Base-by-base conservation (phyloP, 2,888 invertebrate species). In the Halictus quadricinctus region DNA sequence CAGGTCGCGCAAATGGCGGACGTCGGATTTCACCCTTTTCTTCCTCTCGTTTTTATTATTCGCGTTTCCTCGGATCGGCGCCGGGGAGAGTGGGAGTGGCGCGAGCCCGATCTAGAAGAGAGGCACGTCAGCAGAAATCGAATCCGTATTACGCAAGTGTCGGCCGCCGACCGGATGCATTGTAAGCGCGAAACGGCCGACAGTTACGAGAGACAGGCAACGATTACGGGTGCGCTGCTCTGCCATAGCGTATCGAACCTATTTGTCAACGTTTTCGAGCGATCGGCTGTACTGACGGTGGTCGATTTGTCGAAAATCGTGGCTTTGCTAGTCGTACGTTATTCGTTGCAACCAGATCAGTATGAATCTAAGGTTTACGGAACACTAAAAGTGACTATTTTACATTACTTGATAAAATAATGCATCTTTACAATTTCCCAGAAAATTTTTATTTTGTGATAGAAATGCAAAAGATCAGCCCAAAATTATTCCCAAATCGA, bases 151-250 rank as follows among this genome's bases (percentile, higher is more conserved):
- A 86, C 78, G 66, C 84, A 69, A 69, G 69, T 43, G 36, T 69
- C 69, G 69, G 69, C 41, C 36, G n/a, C 36, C 69, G 69, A 69
- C 69, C 69, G 69, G 69, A 69, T 69, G 69, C 80, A 88, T 88
- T 84, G 89, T 85, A 77, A 83, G 80, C 84, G 83, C 81, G 72
- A 85, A 88, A 84, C 76, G 29, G 72, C 64, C 66, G 58, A 25
- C 60, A 78, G 76, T 89, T 86, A 74, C 86, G 82, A 88, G 83
- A 86, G 76, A 54, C 77, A 29, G 73, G 36, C 66, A 36, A 15
- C 78, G 81, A 86, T 89, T 87, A 86, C 72, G 76, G 69, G 76
- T 76, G 21, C 60, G 70, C 81, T 84, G 70, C 64, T 64, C 64
- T 64, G 64, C 64, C 64, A 15, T 36, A 48, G 64, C 21, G 58